Percentiles rank a stretch among this genome's conserved stretches.
phyloP scores from a whole-genome alignment of 2,888 invertebrate species.

The Phaonia tiefii region DNA sequence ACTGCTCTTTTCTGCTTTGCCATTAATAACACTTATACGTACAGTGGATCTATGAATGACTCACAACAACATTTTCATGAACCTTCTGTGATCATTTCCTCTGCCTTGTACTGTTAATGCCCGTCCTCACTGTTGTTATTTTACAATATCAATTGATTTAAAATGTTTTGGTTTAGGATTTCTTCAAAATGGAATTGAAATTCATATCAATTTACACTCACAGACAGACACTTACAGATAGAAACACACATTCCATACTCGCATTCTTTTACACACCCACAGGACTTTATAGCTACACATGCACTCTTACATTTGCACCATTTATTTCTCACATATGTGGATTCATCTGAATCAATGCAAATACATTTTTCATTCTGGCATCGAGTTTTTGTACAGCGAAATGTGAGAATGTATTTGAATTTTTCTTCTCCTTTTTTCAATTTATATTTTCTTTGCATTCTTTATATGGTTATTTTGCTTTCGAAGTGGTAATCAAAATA shows the following conservation, averaged over 20 bases:
- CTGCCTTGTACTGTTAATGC: background rate
- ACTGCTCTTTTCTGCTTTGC: no score
- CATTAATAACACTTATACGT: no score
- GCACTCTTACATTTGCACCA: background rate
- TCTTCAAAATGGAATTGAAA: slow-evolving; percentile 17
- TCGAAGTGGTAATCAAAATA: slow-evolving; percentile 5
- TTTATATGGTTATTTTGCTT: background rate
- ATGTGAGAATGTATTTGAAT: no score
- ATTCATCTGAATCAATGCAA: slow-evolving; percentile 12
- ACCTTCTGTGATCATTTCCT: background rate
- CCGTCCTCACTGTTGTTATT: background rate
- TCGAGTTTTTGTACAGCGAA: no score
- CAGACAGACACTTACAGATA: background rate
- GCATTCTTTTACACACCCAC: slow-evolving; percentile 26
- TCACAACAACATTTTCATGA: no score
- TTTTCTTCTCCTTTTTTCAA: background rate
- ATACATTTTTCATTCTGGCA: slow-evolving; percentile 19
- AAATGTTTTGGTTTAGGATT: slow-evolving; percentile 22
- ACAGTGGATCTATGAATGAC: no score
- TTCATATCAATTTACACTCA: slow-evolving; percentile 18
- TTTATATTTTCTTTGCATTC: background rate
- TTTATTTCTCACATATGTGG: background rate
- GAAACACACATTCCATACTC: no score
- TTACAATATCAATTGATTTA: slow-evolving; percentile 30
- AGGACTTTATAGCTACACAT: background rate